Evolutionary conservation across 2,113 vertebrate genomes (phyloP), one percentile per base, ranked within the genome.

Genomic region (Odobenus rosmarus): DNA sequence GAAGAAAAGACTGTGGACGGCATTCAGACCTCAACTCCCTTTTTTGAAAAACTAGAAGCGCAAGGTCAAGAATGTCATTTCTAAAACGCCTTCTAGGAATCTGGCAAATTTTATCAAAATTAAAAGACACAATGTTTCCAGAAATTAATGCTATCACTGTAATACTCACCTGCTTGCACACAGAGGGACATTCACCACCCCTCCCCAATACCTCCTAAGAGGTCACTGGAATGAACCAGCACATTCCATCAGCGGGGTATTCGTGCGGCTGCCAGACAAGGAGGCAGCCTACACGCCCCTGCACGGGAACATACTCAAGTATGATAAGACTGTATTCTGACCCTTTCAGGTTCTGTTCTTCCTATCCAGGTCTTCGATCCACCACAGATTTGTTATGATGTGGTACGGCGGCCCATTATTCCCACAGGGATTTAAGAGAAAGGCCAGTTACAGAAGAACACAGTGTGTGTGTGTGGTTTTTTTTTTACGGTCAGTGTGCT

Each of bases 161-260:
- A 23, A 6, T 3, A 6, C 31, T 14, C 39, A 11, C 33, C 19
- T 0, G 15, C 33, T 3, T 12, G 49, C 12, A 16, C 18, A 31
- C 15, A 36, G 10, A 51, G 12, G 23, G 36, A 33, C 1, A 16
- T 1, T 26, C 23, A 19, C 15, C 1, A 13, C 9, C 18, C 15
- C 11, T 33, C 16, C 55, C 87, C 6, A 5, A 1, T 1, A 2
- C 2, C 42, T 3, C 9, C 13, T 4, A 19, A 46, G 2, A 24
- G 39, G 85, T 23, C 62, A 31, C 62, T 1, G 46, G 16, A n/a
- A 49, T 13, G 21, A 39, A 31, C 49, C 8, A 13, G 15, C 4
- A 33, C 42, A 36, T 5, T 13, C 59, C 5, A 1, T 15, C 67
- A n/a, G 28, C 0, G 12, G 21, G n/a, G 1, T 12, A 28, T 33